Base-by-base conservation (phyloP, 2,888 invertebrate species). In the Parthenolecanium corni region DNA sequence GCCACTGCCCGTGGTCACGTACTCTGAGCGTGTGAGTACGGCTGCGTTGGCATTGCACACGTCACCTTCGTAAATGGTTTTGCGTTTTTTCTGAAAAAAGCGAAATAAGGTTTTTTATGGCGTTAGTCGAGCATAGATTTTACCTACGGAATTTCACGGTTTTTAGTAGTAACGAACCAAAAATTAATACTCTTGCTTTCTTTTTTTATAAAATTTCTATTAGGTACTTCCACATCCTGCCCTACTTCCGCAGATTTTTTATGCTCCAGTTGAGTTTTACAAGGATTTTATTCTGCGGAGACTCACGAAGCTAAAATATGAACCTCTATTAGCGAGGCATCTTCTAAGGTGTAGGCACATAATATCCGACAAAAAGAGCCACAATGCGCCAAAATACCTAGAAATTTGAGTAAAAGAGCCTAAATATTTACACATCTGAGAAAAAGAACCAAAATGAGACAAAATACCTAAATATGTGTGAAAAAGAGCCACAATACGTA, bases 21-120 rank as follows among this genome's bases (percentile, higher is more conserved):
- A 31, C 31, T 31, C 31, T 31, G 31, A 31, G 9, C 31, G 31
- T 31, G 31, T 31, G 31, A 31, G 31, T 9, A 31, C 31, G 1
- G 49, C 20, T 21, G 14, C 20, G 14, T 49, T 21, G 5, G 49
- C 6, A 2, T 21, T 23, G 49, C 21, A 49, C 1, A 49, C 9
- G 18, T 21, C 49, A 40, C 61, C 49, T 49, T 65, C 65, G 54
- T 62, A 54, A 24, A 62, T 65, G 31, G 62, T 62, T 53, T 52
- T 62, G 16, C 64, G 64, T 64, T 64, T 64, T 46, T 57, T 58
- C 58, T 58, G 64, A 14, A 57, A 57, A 16, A 6, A 47, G 2
- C 21, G 12, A 36, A 31, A 23, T n/a, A 42, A 36, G n/a, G n/a
- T n/a, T n/a, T n/a, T n/a, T n/a, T n/a, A n/a, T n/a, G n/a, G n/a